Evolutionary conservation across 2,113 vertebrate genomes (phyloP).

Genomic region (Ammodramus savannarum): DNA sequence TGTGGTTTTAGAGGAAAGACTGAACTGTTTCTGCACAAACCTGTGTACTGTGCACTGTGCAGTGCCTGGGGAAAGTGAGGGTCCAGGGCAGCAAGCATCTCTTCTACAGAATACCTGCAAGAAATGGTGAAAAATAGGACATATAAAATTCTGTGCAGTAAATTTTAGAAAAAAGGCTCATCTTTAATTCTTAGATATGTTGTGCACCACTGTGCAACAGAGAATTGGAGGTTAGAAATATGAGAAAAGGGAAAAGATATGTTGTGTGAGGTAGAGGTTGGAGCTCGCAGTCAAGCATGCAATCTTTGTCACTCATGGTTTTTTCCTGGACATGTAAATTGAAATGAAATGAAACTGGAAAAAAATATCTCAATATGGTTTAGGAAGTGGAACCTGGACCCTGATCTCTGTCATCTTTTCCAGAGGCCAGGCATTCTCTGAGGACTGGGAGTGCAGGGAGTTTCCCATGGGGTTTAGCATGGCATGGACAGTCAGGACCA

Average conservation of each 20-base stretch:
- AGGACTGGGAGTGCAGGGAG: fast-evolving
- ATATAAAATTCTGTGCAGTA: not conserved
- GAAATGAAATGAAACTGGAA: not conserved
- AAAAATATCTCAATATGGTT: not conserved
- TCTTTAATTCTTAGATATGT: not conserved
- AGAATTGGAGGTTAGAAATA: not conserved
- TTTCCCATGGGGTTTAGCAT: not conserved
- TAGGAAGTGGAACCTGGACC: not conserved
- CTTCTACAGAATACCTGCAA: not conserved
- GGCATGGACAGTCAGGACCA: not conserved
- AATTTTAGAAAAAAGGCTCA: not conserved
- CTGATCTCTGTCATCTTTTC: not conserved
- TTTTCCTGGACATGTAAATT: not conserved
- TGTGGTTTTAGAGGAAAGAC: not conserved
- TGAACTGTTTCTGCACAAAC: not conserved
- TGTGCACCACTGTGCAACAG: not conserved
- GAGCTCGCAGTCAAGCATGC: not conserved
- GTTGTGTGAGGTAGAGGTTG: not conserved
- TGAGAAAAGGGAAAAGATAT: too few relatives aligned
- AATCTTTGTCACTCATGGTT: not conserved
- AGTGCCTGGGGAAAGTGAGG: not conserved
- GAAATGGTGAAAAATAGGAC: not conserved
- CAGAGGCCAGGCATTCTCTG: not conserved
- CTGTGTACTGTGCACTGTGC: not conserved
- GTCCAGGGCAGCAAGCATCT: not conserved